These are phyloP conservation scores for Lerema accius DNA, from an alignment of 1,140 invertebrate genomes.

Conservation along the genomic window DNA sequence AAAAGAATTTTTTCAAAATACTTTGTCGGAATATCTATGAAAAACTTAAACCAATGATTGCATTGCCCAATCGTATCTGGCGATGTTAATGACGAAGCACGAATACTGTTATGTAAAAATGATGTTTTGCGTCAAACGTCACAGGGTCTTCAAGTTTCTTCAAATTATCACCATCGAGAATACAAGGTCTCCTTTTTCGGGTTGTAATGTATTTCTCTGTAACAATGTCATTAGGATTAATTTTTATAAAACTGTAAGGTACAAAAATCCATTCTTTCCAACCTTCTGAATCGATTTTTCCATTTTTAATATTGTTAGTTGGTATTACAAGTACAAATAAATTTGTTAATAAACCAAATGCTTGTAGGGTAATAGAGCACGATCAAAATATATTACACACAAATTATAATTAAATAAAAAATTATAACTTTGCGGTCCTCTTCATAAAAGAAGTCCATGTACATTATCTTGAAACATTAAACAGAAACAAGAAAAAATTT, in stretches of 20 bases:
- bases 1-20: no score
- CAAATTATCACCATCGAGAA: constrained; percentile 58
- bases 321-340: not conserved
- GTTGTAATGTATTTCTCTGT: constrained; percentile 74
- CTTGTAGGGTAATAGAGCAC: constrained; percentile 52
- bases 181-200: constrained; percentile 69
- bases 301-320: constrained; percentile 24
- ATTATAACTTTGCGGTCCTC: constrained; percentile 47
- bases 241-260: constrained; percentile 12
- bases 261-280: no score
- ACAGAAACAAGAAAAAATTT: no score
- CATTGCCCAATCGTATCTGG: constrained; percentile 63
- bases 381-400: constrained; percentile 32
- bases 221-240: constrained; percentile 44
- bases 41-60: constrained; percentile 46
- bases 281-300: not conserved
- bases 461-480: not conserved
- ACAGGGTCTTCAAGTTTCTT: constrained; percentile 36
- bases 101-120: constrained; percentile 79
- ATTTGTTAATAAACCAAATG: constrained; percentile 39
- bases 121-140: constrained; percentile 48
- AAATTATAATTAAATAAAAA: constrained; percentile 1
- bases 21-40: no score
- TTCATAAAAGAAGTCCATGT: constrained; percentile 15
- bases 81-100: constrained; percentile 71